phyloP scores from a whole-genome alignment of 23 tunicate genomes.

The Trididemnum clinides region DNA sequence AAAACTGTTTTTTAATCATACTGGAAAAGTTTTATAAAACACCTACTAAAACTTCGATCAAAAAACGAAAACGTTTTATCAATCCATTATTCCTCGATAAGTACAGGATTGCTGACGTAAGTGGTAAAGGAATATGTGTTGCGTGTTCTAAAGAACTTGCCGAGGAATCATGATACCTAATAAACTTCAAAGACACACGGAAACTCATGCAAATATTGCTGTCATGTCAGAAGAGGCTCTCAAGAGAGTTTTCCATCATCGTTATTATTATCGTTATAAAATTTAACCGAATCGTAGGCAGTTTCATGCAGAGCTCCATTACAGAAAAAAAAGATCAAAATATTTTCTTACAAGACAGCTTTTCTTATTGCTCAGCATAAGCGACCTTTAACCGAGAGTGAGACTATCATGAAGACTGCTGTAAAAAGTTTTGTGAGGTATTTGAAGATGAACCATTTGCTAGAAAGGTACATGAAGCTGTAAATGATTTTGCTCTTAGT shows the following conservation, averaged over 20 bases:
- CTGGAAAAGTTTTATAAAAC: conserved; percentile 3
- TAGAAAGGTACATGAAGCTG: neutral
- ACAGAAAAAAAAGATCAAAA: too few species aligned
- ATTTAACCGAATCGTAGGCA: too few species aligned
- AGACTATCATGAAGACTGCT: too few species aligned
- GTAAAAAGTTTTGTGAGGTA: neutral
- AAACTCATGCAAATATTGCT: conserved; percentile 21
- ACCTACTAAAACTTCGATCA: neutral
- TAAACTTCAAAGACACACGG: conserved; percentile 1
- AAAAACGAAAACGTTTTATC: too few species aligned
- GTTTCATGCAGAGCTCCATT: too few species aligned
- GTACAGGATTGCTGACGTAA: neutral
- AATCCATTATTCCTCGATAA: neutral
- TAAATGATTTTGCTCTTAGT: neutral
- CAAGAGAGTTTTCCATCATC: neutral
- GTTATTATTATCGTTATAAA: too few species aligned
- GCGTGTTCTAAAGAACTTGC: too few species aligned
- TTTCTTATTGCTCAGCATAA: too few species aligned
- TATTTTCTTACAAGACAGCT: too few species aligned
- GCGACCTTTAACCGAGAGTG: too few species aligned
- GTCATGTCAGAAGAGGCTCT: neutral
- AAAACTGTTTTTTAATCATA: neutral
- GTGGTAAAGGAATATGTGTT: conserved; percentile 17
- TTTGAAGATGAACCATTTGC: neutral
- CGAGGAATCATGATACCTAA: neutral